Base-by-base conservation (phyloP, 2,797 vertebrate genomes). In the Rhinella marina region DNA sequence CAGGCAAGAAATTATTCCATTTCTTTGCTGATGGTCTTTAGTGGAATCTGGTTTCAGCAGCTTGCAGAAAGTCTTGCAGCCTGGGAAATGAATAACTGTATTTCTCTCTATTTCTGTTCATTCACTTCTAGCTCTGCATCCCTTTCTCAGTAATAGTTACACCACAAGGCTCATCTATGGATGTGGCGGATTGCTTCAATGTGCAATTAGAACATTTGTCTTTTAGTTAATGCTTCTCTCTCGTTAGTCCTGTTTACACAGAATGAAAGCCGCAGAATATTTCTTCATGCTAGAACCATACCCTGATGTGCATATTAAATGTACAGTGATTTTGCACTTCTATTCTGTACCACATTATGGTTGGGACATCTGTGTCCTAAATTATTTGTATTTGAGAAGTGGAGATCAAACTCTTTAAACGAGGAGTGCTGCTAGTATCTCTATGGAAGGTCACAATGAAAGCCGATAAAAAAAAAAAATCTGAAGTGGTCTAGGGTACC, bases 131-230 rank as follows among this genome's bases (percentile, higher is more conserved):
- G 27, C 8, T 70, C 41, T 72, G 29, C 16, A 72, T 21, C 32
- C 17, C 72, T 73, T 48, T 73, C 23, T 48, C 32, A 73, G 70
- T 73, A 48, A 73, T 73, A 2, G 19, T 73, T 73, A 4, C 72
- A 48, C 72, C 8, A 6, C 8, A 3, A 73, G 72, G 9, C 72
- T 73, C 17, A 7, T 57, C 76, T 56, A 48, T 82, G 25, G 52
- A 68, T 82, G 50, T 19, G 48, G 13, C 62, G 7, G 16, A 56
- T 56, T 57, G 16, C n/a, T 82, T 68, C 48, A 56, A 17, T 29
- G 52, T 17, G 25, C 81, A 68, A 52, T 27, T 66, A 61, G 25
- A 82, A 27, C 62, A 68, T 54, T 64, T 81, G 80, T 64, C 29
- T 27, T 59, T 62, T 13, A 4, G 27, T 81, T 59, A 41, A 56